phyloP scores from a whole-genome alignment of 2,113 vertebrate species.

The Camarhynchus parvulus region DNA sequence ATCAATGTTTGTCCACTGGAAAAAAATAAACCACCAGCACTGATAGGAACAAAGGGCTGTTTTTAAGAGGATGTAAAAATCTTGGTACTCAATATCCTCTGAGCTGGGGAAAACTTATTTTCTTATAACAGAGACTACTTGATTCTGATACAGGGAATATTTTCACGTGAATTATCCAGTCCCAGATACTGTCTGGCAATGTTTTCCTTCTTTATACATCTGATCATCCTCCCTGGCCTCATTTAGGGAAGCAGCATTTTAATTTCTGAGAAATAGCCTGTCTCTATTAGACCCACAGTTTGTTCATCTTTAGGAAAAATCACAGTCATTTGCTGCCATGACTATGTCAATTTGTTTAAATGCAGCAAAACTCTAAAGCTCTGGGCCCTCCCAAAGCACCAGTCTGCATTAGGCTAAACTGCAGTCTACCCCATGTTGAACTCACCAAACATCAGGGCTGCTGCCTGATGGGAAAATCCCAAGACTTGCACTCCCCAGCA shows the following conservation, averaged over 20 bases:
- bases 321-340: not conserved
- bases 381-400: not conserved
- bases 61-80: constrained; percentile 39
- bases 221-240: constrained; percentile 46
- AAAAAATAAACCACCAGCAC: not conserved
- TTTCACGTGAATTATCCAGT: constrained; percentile 34
- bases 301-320: constrained; percentile 13
- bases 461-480: not conserved
- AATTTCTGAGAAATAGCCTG: not conserved
- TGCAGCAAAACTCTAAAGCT: not conserved
- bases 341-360: constrained; percentile 32
- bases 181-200: constrained; percentile 22
- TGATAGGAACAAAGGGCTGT: not conserved
- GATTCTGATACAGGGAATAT: constrained; percentile 31
- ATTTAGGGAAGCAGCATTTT: not conserved
- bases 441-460: not conserved
- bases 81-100: constrained; percentile 14
- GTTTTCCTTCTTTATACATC: constrained; percentile 40
- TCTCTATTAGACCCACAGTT: not conserved
- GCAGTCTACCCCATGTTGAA: not conserved
- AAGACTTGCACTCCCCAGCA: not conserved
- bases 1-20: constrained; percentile 72
- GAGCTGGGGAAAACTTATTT: constrained; percentile 25
- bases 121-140: constrained; percentile 15
- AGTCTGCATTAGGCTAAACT: not conserved